A percentile compares a stretch with the other conserved stretches of the same genome.
These are phyloP conservation scores for Drosophila kambysellisi DNA, from an alignment of 2,888 invertebrate species.

Conservation along the genomic window DNA sequence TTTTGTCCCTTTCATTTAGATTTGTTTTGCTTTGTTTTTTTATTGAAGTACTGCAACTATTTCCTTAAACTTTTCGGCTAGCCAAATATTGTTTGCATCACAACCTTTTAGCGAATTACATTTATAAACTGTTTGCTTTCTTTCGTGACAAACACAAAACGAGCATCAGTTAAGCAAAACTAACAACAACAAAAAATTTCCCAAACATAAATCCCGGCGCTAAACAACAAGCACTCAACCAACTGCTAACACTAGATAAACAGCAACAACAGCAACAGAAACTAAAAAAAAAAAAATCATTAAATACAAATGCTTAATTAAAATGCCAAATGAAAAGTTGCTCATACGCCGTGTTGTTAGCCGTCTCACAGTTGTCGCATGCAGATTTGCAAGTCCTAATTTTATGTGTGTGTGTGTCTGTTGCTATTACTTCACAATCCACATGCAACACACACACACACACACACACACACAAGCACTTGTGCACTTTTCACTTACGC, in stretches of 20 bases:
- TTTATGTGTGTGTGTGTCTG: constrained; percentile 30
- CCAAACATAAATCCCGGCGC: constrained; percentile 58
- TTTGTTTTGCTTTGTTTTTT: not conserved
- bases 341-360: constrained; percentile 53
- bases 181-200: constrained; percentile 25
- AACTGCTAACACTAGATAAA: not conserved
- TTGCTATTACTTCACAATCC: constrained; percentile 71
- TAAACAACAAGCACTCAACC: constrained; percentile 3
- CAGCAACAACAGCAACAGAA: not conserved
- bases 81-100: not conserved
- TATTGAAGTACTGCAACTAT: not conserved
- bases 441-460: constrained; percentile 41
- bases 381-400: constrained; percentile 70
- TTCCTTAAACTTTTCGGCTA: not conserved
- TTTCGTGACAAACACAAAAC: constrained; percentile 29
- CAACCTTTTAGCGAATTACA: constrained; percentile 8
- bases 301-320: constrained; percentile 51
- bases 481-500: constrained; percentile 72
- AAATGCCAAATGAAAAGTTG: constrained; percentile 52
- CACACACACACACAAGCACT: constrained; percentile 29
- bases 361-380: constrained; percentile 38
- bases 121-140: constrained; percentile 25
- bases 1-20: not conserved
- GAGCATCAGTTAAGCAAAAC: constrained; percentile 36
- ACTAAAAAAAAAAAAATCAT: not conserved